These are phyloP conservation scores for Dicerorhinus sumatrensis DNA, from an alignment of 2,113 vertebrate species.

Conservation along the genomic window DNA sequence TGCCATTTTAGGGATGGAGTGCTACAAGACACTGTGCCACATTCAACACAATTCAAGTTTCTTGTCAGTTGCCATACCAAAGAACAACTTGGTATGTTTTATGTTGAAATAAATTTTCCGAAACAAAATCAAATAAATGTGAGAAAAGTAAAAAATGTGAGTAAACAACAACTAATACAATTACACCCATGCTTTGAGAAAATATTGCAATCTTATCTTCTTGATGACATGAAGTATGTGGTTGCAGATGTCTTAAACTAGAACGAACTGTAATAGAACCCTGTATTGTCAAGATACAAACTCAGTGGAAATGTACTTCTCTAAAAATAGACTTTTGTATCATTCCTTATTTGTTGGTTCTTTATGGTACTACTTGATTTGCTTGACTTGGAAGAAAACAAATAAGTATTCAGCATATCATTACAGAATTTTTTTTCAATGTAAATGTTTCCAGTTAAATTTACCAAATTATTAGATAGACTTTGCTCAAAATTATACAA, in stretches of 20 bases:
- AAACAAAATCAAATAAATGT: neutral
- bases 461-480: neutral
- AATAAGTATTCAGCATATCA: neutral
- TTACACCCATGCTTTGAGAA: neutral
- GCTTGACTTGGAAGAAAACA: neutral
- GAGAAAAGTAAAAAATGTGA: neutral
- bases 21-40: neutral
- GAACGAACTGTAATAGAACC: neutral
- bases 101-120: neutral
- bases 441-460: neutral
- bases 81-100: neutral
- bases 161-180: neutral
- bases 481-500: neutral
- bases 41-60: neutral
- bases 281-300: neutral
- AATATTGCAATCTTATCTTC: neutral
- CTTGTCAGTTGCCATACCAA: neutral
- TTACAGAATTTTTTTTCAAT: neutral
- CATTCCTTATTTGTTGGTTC: neutral
- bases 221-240: neutral
- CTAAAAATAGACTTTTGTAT: neutral
- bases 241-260: neutral
- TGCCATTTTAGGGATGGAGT: accelerated
- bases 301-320: neutral
- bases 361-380: neutral